These are phyloP conservation scores for Cygnus atratus DNA, from an alignment of 2,113 vertebrate genomes.

Conservation along the genomic window DNA sequence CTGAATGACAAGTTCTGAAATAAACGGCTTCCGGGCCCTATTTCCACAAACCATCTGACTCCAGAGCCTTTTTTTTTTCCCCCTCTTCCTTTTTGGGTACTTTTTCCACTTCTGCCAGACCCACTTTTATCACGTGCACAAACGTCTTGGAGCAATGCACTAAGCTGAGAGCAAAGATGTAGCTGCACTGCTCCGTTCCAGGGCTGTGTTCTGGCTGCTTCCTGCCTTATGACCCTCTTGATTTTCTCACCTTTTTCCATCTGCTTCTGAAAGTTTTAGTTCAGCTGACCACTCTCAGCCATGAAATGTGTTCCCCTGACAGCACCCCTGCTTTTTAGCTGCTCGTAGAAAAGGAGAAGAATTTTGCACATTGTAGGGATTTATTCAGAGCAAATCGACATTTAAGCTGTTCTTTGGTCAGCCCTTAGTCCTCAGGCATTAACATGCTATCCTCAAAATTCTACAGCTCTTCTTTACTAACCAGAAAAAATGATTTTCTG, in stretches of 20 bases:
- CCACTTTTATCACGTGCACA: accelerated
- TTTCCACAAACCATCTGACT: conserved; percentile 61
- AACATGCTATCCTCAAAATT: not conserved
- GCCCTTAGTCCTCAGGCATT: not conserved
- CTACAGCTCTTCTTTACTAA: not conserved
- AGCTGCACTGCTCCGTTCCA: not conserved
- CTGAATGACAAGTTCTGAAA: conserved; percentile 68
- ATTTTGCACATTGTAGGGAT: not conserved
- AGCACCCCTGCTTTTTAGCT: not conserved
- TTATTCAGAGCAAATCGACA: not conserved
- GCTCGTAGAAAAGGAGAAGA: not conserved
- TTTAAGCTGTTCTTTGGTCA: not conserved
- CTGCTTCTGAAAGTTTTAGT: not conserved
- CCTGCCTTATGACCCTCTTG: not conserved
- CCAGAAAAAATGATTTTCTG: not conserved
- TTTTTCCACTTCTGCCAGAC: not conserved
- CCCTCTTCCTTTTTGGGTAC: not conserved
- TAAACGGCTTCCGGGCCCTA: conserved; percentile 75
- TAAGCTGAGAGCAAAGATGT: not conserved
- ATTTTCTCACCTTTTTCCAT: not conserved
- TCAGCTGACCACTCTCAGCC: not conserved
- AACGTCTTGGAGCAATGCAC: not conserved
- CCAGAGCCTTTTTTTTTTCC: conserved; percentile 58
- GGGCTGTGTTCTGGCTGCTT: not conserved
- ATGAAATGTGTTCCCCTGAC: not conserved